phyloP scores from a whole-genome alignment of 2,113 vertebrate genomes.

The Onychostoma macrolepis region DNA sequence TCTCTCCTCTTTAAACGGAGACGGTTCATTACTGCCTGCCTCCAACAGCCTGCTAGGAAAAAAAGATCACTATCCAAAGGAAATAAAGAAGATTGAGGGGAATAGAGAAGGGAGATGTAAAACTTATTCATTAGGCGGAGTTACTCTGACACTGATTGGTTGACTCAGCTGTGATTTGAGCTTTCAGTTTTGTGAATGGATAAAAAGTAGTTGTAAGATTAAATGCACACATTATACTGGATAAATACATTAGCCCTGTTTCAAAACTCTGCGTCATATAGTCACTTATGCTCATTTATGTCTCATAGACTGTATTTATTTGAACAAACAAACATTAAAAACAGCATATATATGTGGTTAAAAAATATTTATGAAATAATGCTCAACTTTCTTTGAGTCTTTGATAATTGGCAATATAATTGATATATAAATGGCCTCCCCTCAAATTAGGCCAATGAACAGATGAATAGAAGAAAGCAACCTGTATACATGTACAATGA shows the following conservation, averaged over 20 bases:
- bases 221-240: not conserved
- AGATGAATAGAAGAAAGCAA: not conserved
- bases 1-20: conserved; percentile 39
- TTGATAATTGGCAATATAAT: not conserved
- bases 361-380: not conserved
- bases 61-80: conserved; percentile 23
- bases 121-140: not conserved
- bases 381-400: not conserved
- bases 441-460: not conserved
- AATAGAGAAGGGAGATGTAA: not conserved
- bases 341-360: no score
- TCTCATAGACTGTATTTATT: no score
- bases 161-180: conserved; percentile 1
- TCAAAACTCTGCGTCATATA: not conserved
- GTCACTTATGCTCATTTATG: no score
- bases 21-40: conserved; percentile 41
- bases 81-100: not conserved
- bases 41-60: conserved; percentile 37
- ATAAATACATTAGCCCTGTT: not conserved
- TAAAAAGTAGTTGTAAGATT: not conserved
- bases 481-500: not conserved
- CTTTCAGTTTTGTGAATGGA: not conserved
- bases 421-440: not conserved
- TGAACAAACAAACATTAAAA: no score
- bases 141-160: not conserved